Base-by-base conservation (phyloP, 35 echinoderm and acorn worm genomes). In the Hemicentrotus pulcherrimus region DNA sequence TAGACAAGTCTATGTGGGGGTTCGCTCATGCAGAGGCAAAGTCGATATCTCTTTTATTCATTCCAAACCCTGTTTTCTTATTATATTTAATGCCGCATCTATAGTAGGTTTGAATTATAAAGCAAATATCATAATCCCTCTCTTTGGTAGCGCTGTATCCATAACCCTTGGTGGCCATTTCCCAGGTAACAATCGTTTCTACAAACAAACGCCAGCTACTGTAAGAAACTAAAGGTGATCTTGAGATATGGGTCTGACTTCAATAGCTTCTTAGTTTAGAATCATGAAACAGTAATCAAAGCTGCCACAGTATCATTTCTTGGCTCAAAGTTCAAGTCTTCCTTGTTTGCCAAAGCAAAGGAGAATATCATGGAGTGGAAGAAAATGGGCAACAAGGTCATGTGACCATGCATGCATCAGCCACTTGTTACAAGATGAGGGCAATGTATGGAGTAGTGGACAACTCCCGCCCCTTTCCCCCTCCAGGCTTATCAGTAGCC, bases 321-420 rank as follows among this genome's bases (percentile, higher is more conserved):
- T 92, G 71, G 96, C 96, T 96, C 96, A 96, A 96, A 96, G 96
- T 96, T 96, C 96, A 96, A 96, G 96, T 91, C 95, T 91, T 86
- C 78, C 87, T 65, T 96, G 60, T 96, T 96, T 94, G 61, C 96
- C 28, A 92, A 95, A 91, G 96, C 94, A 85, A 96, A 90, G 86
- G 86, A 35, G 46, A 14, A 50, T 93, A 50, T 93, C 13, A 4
- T 24, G 46, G 91, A 93, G 91, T 48, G 46, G 50, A 47, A 47
- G 45, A 90, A 47, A 90, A 90, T 90, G 12, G 88, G 88, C 31
- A 58, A 47, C 16, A 31, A 93, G 91, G 48, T 47, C 91, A 47
- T 93, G 30, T 58, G 91, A 58, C 91, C 91, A 93, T 35, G 33
- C 30, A 3, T 88, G n/a, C 88, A 45, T 90, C 46, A 47, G 48